A percentile compares a stretch with the other conserved stretches of the same genome.
Conservation (phyloP, 2,113 vertebrate species). For the Amphilophus citrinellus region DNA sequence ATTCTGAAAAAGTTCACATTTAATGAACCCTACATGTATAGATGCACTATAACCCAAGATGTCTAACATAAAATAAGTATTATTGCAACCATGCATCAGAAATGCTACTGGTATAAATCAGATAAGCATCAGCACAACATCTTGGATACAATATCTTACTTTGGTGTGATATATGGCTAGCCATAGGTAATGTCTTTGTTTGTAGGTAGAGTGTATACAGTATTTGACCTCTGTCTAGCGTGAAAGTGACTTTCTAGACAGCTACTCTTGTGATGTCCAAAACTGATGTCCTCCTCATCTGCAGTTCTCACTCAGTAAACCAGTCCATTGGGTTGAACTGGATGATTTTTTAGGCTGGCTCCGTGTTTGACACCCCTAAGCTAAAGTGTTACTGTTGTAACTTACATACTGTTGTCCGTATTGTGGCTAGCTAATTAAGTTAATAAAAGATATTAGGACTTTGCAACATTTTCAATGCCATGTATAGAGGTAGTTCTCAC, state of each 20-base stretch:
- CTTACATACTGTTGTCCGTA: not conserved
- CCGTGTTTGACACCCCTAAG: not conserved
- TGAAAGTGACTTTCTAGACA: not conserved
- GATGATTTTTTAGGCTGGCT: not conserved
- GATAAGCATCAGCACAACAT: too few relatives aligned
- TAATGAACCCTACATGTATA: not conserved
- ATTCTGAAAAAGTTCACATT: not conserved
- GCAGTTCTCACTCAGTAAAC: not conserved
- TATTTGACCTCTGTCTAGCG: too few relatives aligned
- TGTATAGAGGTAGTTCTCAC: not conserved
- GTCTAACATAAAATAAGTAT: not conserved
- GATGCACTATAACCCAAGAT: not conserved
- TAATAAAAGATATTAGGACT: not conserved
- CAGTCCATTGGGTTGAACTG: not conserved
- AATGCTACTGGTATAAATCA: too few relatives aligned
- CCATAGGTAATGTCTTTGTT: not conserved
- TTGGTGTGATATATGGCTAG: not conserved
- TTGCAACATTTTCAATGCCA: not conserved
- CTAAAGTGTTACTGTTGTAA: not conserved
- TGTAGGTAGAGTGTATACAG: too few relatives aligned
- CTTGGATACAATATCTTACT: not conserved
- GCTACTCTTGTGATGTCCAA: not conserved
- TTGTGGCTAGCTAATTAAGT: not conserved
- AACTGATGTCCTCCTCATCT: not conserved
- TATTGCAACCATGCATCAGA: not conserved